A percentile compares a stretch with the other conserved stretches of the same genome.
Conservation (phyloP, 1,140 invertebrate species). For the Augochlora pura region DNA sequence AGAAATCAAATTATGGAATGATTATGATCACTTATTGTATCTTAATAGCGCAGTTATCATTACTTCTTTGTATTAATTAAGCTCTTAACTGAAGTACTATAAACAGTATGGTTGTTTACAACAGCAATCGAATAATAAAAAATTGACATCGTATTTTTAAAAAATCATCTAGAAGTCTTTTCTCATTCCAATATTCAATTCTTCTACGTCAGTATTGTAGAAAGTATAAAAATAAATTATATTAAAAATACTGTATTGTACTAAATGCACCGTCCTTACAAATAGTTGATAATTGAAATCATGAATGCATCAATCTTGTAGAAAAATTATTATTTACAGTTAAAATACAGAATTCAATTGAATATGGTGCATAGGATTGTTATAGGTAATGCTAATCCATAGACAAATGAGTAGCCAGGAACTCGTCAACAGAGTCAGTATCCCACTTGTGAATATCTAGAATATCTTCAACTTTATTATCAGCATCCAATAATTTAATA, state of each 20-base stretch:
- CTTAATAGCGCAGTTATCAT: constrained; percentile 1
- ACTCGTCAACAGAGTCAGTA: constrained; percentile 97
- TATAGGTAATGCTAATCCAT: constrained; percentile 68
- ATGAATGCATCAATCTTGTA: neutral
- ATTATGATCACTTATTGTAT: neutral
- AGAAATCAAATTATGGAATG: constrained; percentile 13
- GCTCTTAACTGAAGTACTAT: neutral
- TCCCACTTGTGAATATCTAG: constrained; percentile 98
- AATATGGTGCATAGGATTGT: constrained; percentile 20
- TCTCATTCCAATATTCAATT: constrained; percentile 62
- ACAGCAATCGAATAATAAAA: constrained; percentile 19
- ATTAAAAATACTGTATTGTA: neutral
- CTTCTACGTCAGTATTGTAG: constrained; percentile 41
- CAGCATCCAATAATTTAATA: constrained; percentile 93
- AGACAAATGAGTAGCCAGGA: constrained; percentile 91
- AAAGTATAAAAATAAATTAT: constrained; percentile 51
- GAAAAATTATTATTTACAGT: constrained; percentile 38
- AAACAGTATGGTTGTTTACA: constrained; percentile 3
- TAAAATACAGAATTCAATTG: constrained; percentile 21
- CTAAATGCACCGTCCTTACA: neutral
- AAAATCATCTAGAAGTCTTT: constrained; percentile 44
- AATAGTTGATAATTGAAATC: neutral
- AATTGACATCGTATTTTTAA: constrained; percentile 15
- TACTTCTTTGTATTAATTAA: constrained; percentile 30
- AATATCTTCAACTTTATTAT: constrained; percentile 90